Evolutionary conservation across 2,113 vertebrate genomes (phyloP).

Genomic region (Bagarius yarrelli): DNA sequence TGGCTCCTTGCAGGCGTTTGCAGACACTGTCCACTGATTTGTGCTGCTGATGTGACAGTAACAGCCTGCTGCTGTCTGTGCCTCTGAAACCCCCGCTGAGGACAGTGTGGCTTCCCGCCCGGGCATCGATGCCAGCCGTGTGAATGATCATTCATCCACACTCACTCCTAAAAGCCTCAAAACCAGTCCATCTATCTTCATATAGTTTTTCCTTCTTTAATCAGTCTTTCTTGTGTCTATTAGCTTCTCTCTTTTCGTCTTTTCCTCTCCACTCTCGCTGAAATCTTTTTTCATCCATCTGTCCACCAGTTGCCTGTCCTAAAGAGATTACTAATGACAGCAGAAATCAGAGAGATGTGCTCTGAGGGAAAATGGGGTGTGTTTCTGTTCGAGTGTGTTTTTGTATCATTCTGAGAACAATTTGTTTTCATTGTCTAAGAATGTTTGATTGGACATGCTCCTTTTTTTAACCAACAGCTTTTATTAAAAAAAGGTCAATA

Average conservation of each 20-base stretch:
- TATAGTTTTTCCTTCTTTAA: constrained; percentile 21
- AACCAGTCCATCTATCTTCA: constrained; percentile 42
- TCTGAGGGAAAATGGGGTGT: constrained; percentile 32
- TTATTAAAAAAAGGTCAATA: neutral
- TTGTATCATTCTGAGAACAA: neutral
- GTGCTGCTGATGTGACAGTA: constrained; percentile 41
- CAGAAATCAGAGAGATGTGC: constrained; percentile 45
- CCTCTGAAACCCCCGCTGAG: constrained; percentile 38
- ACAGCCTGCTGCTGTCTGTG: constrained; percentile 34
- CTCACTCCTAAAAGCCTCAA: constrained; percentile 23
- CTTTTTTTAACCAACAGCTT: neutral
- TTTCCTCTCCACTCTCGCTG: neutral
- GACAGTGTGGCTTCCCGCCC: constrained; percentile 18
- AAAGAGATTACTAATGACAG: constrained; percentile 51
- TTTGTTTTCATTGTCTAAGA: too few relatives aligned
- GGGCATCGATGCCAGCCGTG: neutral
- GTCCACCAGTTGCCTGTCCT: constrained; percentile 41
- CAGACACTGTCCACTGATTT: constrained; percentile 43
- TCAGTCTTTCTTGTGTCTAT: constrained; percentile 18
- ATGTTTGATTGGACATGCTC: too few relatives aligned
- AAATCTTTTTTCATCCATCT: constrained; percentile 36
- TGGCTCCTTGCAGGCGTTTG: constrained; percentile 36
- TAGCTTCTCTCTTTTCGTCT: constrained; percentile 8
- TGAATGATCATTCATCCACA: constrained; percentile 46
- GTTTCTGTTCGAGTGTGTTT: neutral